Evolutionary conservation across 2,888 invertebrate species (phyloP).

Genomic region (Spialia ferax): DNA sequence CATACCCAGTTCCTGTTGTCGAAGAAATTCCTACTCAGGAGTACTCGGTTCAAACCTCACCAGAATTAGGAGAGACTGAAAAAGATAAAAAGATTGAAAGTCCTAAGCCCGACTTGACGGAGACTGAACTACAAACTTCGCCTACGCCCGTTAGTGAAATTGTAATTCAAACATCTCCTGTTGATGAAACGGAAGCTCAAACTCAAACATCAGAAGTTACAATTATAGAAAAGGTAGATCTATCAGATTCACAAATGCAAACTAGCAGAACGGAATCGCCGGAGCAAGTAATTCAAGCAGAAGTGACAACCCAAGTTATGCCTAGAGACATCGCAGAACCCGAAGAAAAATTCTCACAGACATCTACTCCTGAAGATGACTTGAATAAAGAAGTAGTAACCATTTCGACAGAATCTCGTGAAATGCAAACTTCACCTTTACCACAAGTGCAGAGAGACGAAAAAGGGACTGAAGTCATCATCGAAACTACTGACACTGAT

Average conservation of each 20-base stretch:
- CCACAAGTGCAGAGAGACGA: constrained; percentile 65
- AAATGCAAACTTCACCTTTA: constrained; percentile 86
- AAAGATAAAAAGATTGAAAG: constrained; percentile 63
- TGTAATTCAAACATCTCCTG: constrained; percentile 88
- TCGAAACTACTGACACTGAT: constrained; percentile 72
- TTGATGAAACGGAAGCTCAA: constrained; percentile 71
- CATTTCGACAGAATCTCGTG: constrained; percentile 68
- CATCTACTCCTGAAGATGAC: constrained; percentile 61
- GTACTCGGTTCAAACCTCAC: constrained; percentile 87
- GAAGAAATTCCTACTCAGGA: constrained; percentile 87
- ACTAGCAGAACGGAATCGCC: constrained; percentile 74
- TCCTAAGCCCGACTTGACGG: constrained; percentile 64
- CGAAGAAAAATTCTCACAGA: constrained; percentile 83
- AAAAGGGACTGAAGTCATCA: constrained; percentile 70
- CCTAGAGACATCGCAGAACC: constrained; percentile 68
- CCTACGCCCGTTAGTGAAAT: constrained; percentile 80
- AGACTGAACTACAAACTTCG: constrained; percentile 83
- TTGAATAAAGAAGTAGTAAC: constrained; percentile 49
- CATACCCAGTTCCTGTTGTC: constrained; percentile 86
- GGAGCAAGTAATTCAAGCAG: constrained; percentile 69
- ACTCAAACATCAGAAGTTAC: constrained; percentile 73
- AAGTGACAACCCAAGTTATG: constrained; percentile 86
- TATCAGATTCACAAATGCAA: constrained; percentile 73
- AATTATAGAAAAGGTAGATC: constrained; percentile 69
- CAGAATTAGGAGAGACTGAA: constrained; percentile 77